Evolutionary conservation across 2,113 vertebrate genomes (phyloP).

Genomic region (Ceuthmochares aereus): DNA sequence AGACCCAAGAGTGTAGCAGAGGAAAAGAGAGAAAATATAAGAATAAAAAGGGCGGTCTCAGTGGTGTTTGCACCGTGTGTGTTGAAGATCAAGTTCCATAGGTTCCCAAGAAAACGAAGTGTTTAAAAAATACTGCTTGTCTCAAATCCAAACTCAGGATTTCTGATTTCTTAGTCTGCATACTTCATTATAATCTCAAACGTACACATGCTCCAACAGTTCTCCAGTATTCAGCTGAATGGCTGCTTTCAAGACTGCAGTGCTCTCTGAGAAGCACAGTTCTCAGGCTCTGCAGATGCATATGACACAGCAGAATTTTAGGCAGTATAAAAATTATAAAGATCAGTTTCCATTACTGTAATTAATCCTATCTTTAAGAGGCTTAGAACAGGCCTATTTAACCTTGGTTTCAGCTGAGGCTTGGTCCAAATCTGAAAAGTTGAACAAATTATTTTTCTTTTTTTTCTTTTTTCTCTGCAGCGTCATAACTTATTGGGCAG

Average conservation of each 20-base stretch:
- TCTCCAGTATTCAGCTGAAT: conserved; percentile 15
- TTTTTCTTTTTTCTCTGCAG: neutral
- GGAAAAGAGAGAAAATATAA: neutral
- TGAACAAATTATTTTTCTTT: neutral
- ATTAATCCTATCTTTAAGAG: conserved; percentile 59
- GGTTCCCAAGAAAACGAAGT: neutral
- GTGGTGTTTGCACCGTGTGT: neutral
- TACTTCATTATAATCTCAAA: neutral
- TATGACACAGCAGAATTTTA: conserved; percentile 66
- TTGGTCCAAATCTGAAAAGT: conserved; percentile 28
- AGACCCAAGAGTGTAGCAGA: conserved; percentile 37
- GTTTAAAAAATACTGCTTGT: neutral
- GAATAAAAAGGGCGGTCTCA: conserved; percentile 21
- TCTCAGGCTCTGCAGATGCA: conserved; percentile 53
- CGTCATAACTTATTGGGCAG: neutral
- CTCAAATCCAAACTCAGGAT: neutral
- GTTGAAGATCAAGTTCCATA: neutral
- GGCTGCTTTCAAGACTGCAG: conserved; percentile 60
- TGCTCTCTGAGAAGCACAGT: conserved; percentile 10
- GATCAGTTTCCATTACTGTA: conserved; percentile 69
- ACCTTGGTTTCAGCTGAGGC: conserved; percentile 48
- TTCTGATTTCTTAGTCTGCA: neutral
- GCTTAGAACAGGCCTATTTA: conserved; percentile 59
- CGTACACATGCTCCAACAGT: neutral
- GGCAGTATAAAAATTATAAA: conserved; percentile 60